A percentile compares a stretch with the other conserved stretches of the same genome.
phyloP scores from a whole-genome alignment of 2,113 vertebrate species.

The Hydrochoerus hydrochaeris region DNA sequence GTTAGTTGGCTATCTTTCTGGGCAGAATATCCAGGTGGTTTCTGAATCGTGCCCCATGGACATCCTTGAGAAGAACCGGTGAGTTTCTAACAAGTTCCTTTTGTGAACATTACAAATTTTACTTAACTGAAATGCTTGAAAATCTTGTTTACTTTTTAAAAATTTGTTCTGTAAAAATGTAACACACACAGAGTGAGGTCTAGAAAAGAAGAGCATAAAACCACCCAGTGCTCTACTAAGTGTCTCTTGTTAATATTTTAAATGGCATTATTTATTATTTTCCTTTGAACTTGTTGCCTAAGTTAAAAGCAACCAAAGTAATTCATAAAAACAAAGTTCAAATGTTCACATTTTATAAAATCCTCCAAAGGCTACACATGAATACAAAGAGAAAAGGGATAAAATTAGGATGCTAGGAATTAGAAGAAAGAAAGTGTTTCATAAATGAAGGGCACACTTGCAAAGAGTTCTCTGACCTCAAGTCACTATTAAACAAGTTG shows the following conservation, averaged over 20 bases:
- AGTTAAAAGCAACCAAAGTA: slow-evolving; percentile 25
- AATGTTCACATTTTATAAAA: slow-evolving; percentile 38
- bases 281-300: slow-evolving; percentile 53
- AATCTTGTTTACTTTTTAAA: slow-evolving; percentile 21
- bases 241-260: slow-evolving; percentile 47
- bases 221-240: background rate
- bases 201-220: slow-evolving; percentile 59
- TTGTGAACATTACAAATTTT: background rate
- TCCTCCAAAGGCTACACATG: background rate
- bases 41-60: background rate
- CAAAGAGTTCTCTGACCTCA: slow-evolving; percentile 25
- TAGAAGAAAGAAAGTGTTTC: slow-evolving; percentile 45
- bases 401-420: slow-evolving; percentile 8
- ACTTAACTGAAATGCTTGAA: slow-evolving; percentile 22
- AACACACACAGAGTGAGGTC: background rate
- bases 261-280: slow-evolving; percentile 47
- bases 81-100: background rate
- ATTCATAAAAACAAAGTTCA: slow-evolving; percentile 38
- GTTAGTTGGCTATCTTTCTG: background rate
- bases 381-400: slow-evolving; percentile 19
- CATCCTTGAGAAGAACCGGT: background rate
- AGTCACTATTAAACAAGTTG: slow-evolving; percentile 24
- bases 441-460: background rate
- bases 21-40: background rate
- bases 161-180: background rate